Base-by-base conservation (phyloP, 2,888 invertebrate genomes). In the Himalopsyche tibetana region DNA sequence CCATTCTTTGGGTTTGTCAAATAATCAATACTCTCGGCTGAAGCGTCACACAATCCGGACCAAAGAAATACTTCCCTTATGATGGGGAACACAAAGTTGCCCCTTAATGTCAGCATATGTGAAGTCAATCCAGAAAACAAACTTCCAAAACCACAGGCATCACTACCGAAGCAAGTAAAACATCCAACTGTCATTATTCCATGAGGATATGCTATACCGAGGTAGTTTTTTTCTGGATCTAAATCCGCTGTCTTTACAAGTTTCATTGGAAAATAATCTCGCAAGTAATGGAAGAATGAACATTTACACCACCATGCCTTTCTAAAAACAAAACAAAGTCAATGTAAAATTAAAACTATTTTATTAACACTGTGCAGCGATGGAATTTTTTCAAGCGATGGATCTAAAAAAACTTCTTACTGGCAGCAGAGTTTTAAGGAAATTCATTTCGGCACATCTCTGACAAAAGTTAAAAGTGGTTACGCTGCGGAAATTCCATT, bases 191-290 rank as follows among this genome's bases (percentile, higher is more conserved):
- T 96, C 28, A 99, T 93, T 0, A 98, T 93, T 1, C 99, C 99
- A 91, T 99, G 99, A 0, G 99, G 99, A 91, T 97, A 98, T 87
- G 95, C 95, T 8, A 98, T 97, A 88, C 98, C 94, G 28, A 99
- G 93, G 90, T 99, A 99, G 91, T 98, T 98, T 89, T 93, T 95
- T 51, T 94, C 92, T 0, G 98, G 95, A 89, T 96, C 95, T 84
- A 99, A 90, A 3, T 98, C 97, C 0, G 93, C 95, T 0, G 97
- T 98, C 91, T 98, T 97, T 1, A 97, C 95, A 74, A 99, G 92
- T 87, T 94, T 94, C 36, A 97, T 92, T 0, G 99, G 99, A 90
- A 99, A 99, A 91, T 98, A 99, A 89, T 96, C 95, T 40, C 95
- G 93, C 90, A 95, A 96, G 90, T 96, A 94, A 2, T 92, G 93